phyloP scores from a whole-genome alignment of 2,113 vertebrate species.

The Cynopterus brachyotis region DNA sequence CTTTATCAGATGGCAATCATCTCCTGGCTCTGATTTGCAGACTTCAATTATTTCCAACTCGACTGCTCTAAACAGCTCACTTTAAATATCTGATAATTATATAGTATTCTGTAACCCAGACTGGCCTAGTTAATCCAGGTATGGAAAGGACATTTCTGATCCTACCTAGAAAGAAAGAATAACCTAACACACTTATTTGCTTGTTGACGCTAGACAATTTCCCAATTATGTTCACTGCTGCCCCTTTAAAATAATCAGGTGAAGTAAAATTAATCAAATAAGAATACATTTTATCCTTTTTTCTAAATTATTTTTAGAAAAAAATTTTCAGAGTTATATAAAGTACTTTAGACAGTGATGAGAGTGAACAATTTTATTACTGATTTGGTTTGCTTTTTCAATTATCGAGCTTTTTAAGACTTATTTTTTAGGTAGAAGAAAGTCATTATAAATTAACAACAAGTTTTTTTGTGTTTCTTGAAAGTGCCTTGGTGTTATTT shows the following conservation, averaged over 20 bases:
- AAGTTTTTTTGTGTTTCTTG: background rate
- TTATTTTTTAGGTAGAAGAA: background rate
- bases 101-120: background rate
- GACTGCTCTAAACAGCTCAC: background rate
- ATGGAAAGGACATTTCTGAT: background rate
- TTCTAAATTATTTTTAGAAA: background rate
- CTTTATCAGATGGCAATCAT: background rate
- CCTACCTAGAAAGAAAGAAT: background rate
- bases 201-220: background rate
- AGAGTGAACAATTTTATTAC: background rate
- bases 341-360: background rate
- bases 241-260: background rate
- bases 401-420: background rate
- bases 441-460: background rate
- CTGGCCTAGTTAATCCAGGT: rapidly evolving
- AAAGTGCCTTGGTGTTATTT: background rate
- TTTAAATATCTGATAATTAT: background rate
- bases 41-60: background rate
- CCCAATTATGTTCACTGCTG: background rate
- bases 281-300: background rate
- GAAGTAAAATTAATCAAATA: background rate
- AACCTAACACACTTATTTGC: background rate
- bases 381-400: background rate
- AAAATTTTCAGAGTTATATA: background rate
- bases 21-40: background rate